phyloP scores from a whole-genome alignment of 1,140 invertebrate species.

The Olivierus martensii region DNA sequence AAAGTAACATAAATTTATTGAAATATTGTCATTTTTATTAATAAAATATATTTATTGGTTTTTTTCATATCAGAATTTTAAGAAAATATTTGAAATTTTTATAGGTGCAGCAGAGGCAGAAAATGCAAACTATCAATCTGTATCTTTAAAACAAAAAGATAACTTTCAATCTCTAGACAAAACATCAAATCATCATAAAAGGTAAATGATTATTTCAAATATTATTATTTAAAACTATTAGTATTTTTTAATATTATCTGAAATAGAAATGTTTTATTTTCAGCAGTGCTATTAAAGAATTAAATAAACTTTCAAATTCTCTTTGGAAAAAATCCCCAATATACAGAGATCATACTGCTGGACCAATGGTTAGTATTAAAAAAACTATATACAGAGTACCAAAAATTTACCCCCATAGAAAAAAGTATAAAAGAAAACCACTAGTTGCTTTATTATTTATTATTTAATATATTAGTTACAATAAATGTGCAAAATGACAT shows the following conservation, averaged over 20 bases:
- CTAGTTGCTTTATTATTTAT: too few species aligned
- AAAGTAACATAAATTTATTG: too few species aligned
- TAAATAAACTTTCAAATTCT: background rate
- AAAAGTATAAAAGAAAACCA: too few species aligned
- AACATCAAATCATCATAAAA: background rate
- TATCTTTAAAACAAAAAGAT: background rate
- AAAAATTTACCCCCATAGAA: too few species aligned
- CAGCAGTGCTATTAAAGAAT: background rate
- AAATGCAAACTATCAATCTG: background rate
- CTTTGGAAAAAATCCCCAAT: background rate
- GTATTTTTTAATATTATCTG: too few species aligned
- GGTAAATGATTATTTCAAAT: too few species aligned
- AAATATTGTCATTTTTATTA: too few species aligned
- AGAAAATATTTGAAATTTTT: background rate
- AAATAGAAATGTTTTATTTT: background rate
- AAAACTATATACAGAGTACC: slow-evolving; percentile 4
- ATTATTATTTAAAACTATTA: too few species aligned
- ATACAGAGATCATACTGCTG: background rate
- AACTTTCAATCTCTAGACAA: background rate
- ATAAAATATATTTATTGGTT: too few species aligned
- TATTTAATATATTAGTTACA: too few species aligned
- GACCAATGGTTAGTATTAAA: background rate
- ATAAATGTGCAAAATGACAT: too few species aligned
- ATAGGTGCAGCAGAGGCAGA: background rate
- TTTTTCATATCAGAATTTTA: too few species aligned